Evolutionary conservation across 2,888 invertebrate species (phyloP), one percentile per base, ranked within the genome.

Genomic region (Shargacucullia verbasci): DNA sequence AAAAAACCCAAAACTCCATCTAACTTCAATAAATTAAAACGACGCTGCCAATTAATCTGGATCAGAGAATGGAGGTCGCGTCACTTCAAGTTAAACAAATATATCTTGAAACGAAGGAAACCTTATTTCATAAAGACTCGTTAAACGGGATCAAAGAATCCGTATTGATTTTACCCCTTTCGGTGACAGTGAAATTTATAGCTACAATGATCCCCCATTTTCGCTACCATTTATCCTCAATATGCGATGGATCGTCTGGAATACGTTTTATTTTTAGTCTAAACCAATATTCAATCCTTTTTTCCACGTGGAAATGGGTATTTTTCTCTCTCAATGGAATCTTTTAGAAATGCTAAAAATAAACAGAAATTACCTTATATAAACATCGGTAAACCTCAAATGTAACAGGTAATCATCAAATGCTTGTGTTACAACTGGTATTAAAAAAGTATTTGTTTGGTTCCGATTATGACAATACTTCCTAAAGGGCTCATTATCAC

Each of bases 111-210:
- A 43, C n/a, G 20, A 41, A n/a, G n/a, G 48, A 59, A 59, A 59
- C 25, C 47, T 45, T 15, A 11, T 35, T 41, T 20, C 25, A 25
- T 38, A 11, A n/a, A 43, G 9, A 33, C 14, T 14, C 20, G 38
- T 13, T 47, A 43, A 55, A 37, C 13, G 31, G 40, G 35, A 56
- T 44, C 37, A 60, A 35, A 43, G 46, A 40, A 39, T 53, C 35
- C 44, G 48, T 71, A 75, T 73, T 73, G 74, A 78, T 80, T 70
- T 72, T 57, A 70, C 73, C 59, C 59, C 48, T 37, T 59, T 59
- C 55, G n/a, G 58, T 37, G 70, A 69, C 70, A 69, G 59, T 64
- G 52, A 78, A 72, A 81, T 79, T 82, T 81, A 80, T 78, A 61
- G 64, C 55, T 52, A 60, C 66, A 59, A 62, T 70, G 67, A 65